Evolutionary conservation across 2,888 invertebrate genomes (phyloP), one percentile per base, ranked within the genome.

Genomic region (Epinotia brunnichana): DNA sequence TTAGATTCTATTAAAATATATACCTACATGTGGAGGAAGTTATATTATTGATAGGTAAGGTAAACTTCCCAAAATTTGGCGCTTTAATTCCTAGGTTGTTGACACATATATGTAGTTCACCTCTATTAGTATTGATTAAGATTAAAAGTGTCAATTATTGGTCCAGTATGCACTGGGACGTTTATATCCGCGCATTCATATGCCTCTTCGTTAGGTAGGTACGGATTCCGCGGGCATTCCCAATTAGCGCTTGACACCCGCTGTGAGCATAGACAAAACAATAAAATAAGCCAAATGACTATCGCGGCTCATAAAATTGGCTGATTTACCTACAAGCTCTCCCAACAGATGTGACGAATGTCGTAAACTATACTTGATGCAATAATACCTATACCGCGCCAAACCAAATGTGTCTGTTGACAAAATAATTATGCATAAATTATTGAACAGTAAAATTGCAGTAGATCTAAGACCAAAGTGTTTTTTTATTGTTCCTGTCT

Each of bases 291-390:
- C 77, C 67, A 64, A 79, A 78, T 77, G 78, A 75, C 77, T 76
- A 79, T 77, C 77, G 73, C 73, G 76, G 69, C 75, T 79, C 78
- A 77, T 78, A 86, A 84, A 86, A 86, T 77, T 75, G 69, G 24
- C 73, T 81, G 79, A 86, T 85, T 85, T 84, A 70, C 56, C 74
- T 29, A 29, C n/a, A 48, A 48, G 21, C 44, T 74, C 77, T 79
- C 74, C 68, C 60, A 75, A 69, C 78, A 78, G 78, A 79, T 81
- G 78, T 79, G 48, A 80, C 77, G 76, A 76, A 75, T 76, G 76
- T 79, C 78, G 79, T 78, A 80, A 81, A 80, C 75, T 29, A 41
- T 76, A 74, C 73, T 64, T 66, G 74, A 62, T 41, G 41, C 54
- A 24, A 69, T 69, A 69, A 29, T 69, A 56, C 41, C n/a, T 60